A percentile compares a stretch with the other conserved stretches of the same genome.
These are phyloP conservation scores for Drymodes brunneopygia DNA, from an alignment of 2,113 vertebrate genomes.

Conservation along the genomic window DNA sequence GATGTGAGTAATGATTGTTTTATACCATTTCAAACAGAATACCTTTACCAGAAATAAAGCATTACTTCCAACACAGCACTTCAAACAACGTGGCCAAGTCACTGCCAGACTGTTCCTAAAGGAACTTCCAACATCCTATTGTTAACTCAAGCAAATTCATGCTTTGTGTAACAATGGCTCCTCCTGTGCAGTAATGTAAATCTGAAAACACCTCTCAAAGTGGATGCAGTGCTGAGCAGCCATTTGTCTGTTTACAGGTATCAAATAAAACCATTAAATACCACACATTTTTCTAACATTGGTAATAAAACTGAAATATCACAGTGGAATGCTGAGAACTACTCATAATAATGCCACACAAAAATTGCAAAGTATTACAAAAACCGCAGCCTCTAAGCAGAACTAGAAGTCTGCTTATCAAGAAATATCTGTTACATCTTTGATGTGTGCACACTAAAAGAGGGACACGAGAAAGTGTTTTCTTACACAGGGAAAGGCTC, in stretches of 20 bases:
- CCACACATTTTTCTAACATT: not conserved
- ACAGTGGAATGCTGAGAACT: not conserved
- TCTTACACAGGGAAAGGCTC: not conserved
- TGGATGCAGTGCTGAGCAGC: not conserved
- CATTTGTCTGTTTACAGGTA: not conserved
- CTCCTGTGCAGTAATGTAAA: not conserved
- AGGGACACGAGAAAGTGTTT: not conserved
- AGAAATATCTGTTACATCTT: not conserved
- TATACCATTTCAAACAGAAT: not conserved
- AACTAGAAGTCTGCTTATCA: not conserved
- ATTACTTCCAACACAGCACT: not conserved
- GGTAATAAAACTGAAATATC: not conserved
- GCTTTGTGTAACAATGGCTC: not conserved
- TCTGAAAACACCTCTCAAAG: not conserved
- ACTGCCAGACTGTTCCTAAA: not conserved
- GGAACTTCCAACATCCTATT: not conserved
- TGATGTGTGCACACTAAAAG: not conserved
- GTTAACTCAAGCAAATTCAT: not conserved
- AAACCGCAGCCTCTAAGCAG: not conserved
- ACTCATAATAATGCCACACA: not conserved
- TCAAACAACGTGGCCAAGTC: not conserved
- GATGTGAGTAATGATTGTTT: not conserved
- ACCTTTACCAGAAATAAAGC: not conserved
- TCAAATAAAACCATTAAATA: not conserved
- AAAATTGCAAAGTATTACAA: not conserved